A percentile compares a stretch with the other conserved stretches of the same genome.
Evolutionary conservation across 2,113 vertebrate genomes (phyloP).

Genomic region (Ictalurus punctatus): DNA sequence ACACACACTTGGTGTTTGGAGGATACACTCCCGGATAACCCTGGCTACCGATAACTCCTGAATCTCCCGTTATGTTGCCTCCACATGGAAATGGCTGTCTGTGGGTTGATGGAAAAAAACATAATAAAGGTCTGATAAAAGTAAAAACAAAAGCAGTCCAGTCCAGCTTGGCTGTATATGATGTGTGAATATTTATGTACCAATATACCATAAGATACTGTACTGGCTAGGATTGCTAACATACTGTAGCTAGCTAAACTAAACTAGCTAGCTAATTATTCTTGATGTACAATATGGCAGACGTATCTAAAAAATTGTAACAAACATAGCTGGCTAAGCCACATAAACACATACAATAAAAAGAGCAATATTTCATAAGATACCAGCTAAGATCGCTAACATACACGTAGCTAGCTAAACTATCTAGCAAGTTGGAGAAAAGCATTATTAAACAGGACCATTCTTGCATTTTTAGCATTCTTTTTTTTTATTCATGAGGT

Average conservation of each 20-base stretch:
- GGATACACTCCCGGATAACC: constrained; percentile 98
- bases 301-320: background rate
- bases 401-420: background rate
- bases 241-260: background rate
- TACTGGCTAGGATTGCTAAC: background rate
- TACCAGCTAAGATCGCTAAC: background rate
- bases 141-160: background rate
- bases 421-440: background rate
- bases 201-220: background rate
- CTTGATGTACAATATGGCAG: background rate
- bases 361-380: background rate
- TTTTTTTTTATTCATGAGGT: background rate
- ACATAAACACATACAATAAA: background rate
- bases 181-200: background rate
- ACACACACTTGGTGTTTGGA: constrained; percentile 96
- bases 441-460: background rate
- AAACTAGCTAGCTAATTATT: background rate
- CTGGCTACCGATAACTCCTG: constrained; percentile 94
- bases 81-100: constrained; percentile 90
- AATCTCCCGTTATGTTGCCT: constrained; percentile 87
- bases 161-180: background rate
- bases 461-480: background rate
- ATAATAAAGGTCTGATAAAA: background rate
- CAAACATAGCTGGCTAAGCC: background rate
- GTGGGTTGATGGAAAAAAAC: constrained; percentile 23